Evolutionary conservation across 1,140 invertebrate species (phyloP).

Genomic region (Druon quercuslanigerum): DNA sequence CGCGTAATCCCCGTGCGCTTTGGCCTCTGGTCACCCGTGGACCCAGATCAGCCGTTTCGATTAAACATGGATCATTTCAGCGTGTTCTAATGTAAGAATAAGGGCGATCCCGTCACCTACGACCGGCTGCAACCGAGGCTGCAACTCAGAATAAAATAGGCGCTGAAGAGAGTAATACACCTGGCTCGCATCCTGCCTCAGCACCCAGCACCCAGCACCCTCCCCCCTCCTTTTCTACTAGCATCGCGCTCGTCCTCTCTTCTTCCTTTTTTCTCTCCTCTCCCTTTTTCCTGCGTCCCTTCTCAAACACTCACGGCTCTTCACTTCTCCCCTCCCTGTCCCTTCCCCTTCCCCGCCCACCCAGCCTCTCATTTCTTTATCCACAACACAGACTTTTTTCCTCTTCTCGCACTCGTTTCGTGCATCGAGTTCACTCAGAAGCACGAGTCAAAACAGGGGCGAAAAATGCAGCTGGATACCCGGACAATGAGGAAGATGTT

Average conservation of each 20-base stretch:
- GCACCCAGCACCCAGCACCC: not conserved
- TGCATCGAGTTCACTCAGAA: not conserved
- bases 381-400: not conserved
- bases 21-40: too few relatives aligned
- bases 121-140: not conserved
- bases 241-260: not conserved
- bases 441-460: slow-evolving; percentile 4
- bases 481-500: not conserved
- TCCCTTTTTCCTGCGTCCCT: not conserved
- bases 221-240: not conserved
- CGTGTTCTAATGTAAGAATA: slow-evolving; percentile 24
- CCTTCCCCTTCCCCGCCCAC: not conserved
- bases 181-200: slow-evolving; percentile 3
- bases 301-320: slow-evolving; percentile 16
- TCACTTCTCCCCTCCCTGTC: not conserved
- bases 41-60: too few relatives aligned
- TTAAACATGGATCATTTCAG: too few relatives aligned
- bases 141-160: not conserved
- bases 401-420: not conserved
- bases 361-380: slow-evolving; percentile 2
- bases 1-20: too few relatives aligned
- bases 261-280: not conserved
- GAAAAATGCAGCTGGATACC: slow-evolving; percentile 24
- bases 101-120: not conserved
- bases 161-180: not conserved